These are phyloP conservation scores for Geophilus truncorum DNA, from an alignment of 2,888 invertebrate species.

Conservation along the genomic window DNA sequence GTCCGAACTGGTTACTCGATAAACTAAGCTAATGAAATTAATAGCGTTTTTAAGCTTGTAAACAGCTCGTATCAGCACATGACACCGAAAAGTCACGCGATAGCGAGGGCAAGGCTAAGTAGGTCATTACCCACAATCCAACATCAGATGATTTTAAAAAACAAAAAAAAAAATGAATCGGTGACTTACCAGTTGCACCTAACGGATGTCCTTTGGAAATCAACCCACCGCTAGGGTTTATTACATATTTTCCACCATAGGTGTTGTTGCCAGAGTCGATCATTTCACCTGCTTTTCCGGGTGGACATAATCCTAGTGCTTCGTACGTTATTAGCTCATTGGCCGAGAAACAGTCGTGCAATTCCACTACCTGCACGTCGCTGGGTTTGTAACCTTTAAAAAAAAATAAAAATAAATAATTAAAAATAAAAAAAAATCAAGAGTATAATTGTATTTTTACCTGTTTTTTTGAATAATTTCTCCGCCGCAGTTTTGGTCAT, in stretches of 20 bases:
- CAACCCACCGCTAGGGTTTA: conserved; percentile 99
- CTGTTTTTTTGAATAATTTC: conserved; percentile 67
- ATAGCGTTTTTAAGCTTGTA: no score
- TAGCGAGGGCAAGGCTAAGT: no score
- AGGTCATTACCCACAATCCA: background rate
- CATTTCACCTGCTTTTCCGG: conserved; percentile 75
- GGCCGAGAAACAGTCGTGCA: conserved; percentile 97
- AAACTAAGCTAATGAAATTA: no score
- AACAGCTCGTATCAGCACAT: no score
- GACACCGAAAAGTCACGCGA: no score
- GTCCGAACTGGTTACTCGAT: no score
- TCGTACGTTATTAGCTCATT: conserved; percentile 98
- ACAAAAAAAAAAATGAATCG: background rate
- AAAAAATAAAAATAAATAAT: background rate
- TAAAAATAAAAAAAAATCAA: background rate
- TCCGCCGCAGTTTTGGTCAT: conserved; percentile 83
- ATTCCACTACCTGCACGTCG: conserved; percentile 88
- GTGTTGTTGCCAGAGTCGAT: conserved; percentile 94
- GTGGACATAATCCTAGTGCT: conserved; percentile 78
- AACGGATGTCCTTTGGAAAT: conserved; percentile 98
- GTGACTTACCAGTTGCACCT: conserved; percentile 74
- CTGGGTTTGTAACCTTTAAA: conserved; percentile 58
- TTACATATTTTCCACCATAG: conserved; percentile 91
- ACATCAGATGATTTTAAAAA: background rate
- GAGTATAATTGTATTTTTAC: conserved; percentile 42